Evolutionary conservation across 2,113 vertebrate genomes (phyloP).

Genomic region (Pollachius pollachius): DNA sequence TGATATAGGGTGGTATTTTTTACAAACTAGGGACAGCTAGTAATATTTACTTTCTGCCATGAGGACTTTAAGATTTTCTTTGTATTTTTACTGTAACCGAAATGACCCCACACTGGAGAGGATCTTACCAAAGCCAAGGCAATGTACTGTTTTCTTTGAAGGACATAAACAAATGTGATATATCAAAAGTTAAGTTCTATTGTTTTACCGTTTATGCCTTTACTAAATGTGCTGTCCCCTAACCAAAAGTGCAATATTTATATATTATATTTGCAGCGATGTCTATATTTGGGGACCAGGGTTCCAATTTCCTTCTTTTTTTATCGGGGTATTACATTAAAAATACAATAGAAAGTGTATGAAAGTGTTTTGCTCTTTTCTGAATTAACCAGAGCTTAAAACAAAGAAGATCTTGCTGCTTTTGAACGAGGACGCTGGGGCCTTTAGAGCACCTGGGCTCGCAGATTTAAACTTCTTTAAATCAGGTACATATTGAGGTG

Average conservation of each 20-base stretch:
- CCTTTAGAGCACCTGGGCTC: slow-evolving; percentile 21
- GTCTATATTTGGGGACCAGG: neutral
- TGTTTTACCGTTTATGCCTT: slow-evolving; percentile 19
- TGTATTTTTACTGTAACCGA: slow-evolving; percentile 64
- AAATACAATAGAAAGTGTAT: neutral
- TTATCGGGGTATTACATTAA: slow-evolving; percentile 29
- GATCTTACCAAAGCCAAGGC: slow-evolving; percentile 61
- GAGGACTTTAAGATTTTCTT: slow-evolving; percentile 15
- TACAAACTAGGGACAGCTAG: slow-evolving; percentile 34
- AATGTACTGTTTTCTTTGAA: slow-evolving; percentile 48
- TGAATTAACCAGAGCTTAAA: neutral
- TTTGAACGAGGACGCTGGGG: slow-evolving; percentile 13
- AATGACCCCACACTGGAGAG: slow-evolving; percentile 64
- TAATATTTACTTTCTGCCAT: slow-evolving; percentile 2
- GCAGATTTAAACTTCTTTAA: slow-evolving; percentile 1
- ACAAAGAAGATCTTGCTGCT: slow-evolving; percentile 3
- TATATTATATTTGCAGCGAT: no score
- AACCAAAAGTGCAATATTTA: slow-evolving; percentile 71
- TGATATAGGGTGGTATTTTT: slow-evolving; percentile 31
- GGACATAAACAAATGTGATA: slow-evolving; percentile 18
- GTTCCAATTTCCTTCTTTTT: slow-evolving; percentile 39
- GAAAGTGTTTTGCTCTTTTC: no score
- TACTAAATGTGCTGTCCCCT: slow-evolving; percentile 54
- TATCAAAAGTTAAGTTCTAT: slow-evolving; percentile 39
- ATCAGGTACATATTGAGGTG: slow-evolving; percentile 46